These are phyloP conservation scores for Spilarctia lutea DNA, from an alignment of 2,888 invertebrate genomes.

Conservation along the genomic window DNA sequence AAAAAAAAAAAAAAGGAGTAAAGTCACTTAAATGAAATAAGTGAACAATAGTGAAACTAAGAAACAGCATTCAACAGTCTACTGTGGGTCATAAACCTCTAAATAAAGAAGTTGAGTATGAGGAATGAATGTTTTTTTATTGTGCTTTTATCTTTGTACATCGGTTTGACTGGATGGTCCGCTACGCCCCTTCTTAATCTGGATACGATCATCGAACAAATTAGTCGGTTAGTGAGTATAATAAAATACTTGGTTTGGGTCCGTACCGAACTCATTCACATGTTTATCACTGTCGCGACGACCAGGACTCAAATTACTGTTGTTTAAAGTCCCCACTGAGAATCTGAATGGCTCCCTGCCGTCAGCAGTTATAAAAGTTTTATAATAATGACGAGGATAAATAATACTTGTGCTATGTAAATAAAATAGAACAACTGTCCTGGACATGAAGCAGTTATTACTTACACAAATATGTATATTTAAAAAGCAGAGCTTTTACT, in stretches of 20 bases:
- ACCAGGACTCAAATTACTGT: not conserved
- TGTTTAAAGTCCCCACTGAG: not conserved
- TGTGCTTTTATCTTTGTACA: not conserved
- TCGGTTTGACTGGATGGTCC: not conserved
- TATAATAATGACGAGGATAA: not conserved
- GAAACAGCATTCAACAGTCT: too few relatives aligned
- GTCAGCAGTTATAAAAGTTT: not conserved
- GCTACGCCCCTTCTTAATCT: not conserved
- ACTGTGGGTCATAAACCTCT: too few relatives aligned
- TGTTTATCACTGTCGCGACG: not conserved
- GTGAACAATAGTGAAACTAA: too few relatives aligned
- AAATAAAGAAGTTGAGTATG: not conserved
- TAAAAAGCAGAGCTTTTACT: not conserved
- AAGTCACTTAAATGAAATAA: too few relatives aligned
- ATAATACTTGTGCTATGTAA: not conserved
- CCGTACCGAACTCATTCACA: not conserved
- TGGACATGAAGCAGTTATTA: not conserved
- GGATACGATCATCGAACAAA: not conserved
- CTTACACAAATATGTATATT: not conserved
- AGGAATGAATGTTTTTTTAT: not conserved
- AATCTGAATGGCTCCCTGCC: not conserved
- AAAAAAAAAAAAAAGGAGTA: too few relatives aligned
- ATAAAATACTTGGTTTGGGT: not conserved
- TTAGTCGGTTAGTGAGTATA: not conserved
- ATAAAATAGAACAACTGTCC: not conserved